Evolutionary conservation across 2,113 vertebrate genomes (phyloP).

Genomic region (Glaucidium brasilianum): DNA sequence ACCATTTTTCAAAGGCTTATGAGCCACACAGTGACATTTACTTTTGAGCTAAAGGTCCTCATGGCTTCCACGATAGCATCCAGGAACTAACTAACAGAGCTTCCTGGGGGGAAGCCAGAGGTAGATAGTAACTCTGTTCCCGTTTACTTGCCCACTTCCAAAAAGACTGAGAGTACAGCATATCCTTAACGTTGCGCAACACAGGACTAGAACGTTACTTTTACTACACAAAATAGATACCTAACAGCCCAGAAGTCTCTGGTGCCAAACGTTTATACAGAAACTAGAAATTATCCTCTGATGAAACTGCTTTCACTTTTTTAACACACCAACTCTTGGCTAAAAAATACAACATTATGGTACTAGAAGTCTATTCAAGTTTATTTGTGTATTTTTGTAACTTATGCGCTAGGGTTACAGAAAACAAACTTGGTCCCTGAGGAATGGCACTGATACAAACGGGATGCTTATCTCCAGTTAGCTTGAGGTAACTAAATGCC

Average conservation of each 20-base stretch:
- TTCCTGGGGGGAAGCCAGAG: neutral
- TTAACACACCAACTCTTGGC: neutral
- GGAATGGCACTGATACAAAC: neutral
- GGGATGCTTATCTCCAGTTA: neutral
- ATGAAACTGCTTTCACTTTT: neutral
- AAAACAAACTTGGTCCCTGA: neutral
- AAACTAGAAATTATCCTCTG: neutral
- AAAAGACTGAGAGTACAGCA: neutral
- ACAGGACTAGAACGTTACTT: accelerated
- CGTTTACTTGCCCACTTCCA: neutral
- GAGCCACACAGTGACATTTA: neutral
- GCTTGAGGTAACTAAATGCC: neutral
- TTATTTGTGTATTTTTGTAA: neutral
- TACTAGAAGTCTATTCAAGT: neutral
- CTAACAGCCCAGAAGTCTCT: neutral
- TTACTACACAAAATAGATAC: neutral
- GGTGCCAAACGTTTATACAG: neutral
- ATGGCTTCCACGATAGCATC: neutral
- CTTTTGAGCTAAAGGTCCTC: neutral
- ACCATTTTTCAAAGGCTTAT: neutral
- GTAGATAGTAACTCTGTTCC: neutral
- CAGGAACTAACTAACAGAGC: neutral
- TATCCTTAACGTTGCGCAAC: neutral
- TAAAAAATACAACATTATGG: neutral
- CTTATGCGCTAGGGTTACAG: neutral